These are phyloP conservation scores for Sapajus apella DNA, from an alignment of 2,113 vertebrate genomes.

Conservation along the genomic window DNA sequence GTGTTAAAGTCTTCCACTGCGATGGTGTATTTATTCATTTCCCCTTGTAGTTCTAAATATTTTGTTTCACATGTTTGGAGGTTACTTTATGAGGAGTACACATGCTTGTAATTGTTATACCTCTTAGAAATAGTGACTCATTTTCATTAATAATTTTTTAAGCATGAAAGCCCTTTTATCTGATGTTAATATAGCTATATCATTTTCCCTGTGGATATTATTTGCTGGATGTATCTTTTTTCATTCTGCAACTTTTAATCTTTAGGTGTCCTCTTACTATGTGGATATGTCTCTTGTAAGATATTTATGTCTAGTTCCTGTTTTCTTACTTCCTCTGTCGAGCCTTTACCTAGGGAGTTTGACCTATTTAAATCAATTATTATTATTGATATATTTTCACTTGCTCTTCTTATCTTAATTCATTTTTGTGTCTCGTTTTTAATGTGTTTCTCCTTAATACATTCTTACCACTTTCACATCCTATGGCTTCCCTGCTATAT, in stretches of 20 bases:
- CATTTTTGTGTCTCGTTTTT: not conserved
- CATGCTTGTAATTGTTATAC: not conserved
- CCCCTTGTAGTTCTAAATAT: not conserved
- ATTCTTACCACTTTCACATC: not conserved
- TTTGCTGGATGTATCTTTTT: not conserved
- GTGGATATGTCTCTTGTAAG: not conserved
- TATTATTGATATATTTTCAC: not conserved
- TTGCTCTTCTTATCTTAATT: not conserved
- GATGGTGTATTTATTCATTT: not conserved
- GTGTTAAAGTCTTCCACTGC: not conserved
- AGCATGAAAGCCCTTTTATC: slow-evolving; percentile 10
- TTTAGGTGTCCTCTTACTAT: not conserved
- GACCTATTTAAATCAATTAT: not conserved
- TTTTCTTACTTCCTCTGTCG: not conserved
- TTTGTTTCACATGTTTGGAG: not conserved
- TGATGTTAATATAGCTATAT: not conserved
- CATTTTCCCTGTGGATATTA: not conserved
- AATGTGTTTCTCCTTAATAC: not conserved
- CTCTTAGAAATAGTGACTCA: not conserved
- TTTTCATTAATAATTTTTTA: not conserved
- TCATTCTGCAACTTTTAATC: not conserved
- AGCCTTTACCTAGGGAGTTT: not conserved
- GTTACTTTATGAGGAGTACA: not conserved
- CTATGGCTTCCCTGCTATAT: not conserved
- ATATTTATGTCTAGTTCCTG: not conserved